Base-by-base conservation (phyloP, 2,113 vertebrate species). In the Ranitomeya imitator region DNA sequence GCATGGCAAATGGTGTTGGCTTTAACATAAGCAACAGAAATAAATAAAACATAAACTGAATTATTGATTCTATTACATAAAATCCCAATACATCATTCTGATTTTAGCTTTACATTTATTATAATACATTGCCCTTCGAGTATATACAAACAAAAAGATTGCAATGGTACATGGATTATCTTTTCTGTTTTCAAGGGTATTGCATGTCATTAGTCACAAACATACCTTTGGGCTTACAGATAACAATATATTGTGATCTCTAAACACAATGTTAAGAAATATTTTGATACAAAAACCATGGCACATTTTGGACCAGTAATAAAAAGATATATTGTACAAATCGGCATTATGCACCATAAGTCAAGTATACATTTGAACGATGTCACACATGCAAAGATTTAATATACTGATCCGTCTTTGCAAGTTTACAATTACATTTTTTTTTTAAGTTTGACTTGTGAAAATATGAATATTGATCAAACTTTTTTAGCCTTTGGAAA, bases 51-150 rank as follows among this genome's bases (percentile, higher is more conserved):
- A 45, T 45, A 45, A 45, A 4, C 2, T 45, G 37, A 45, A 45
- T 45, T 45, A 45, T 45, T 45, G 5, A 9, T 83, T 21, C 1
- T 51, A 65, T 65, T 10, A 83, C 54, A 86, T 79, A 23, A 67
- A 55, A 79, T 87, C 14, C 61, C 9, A 69, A 8, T 59, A 21
- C 23, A 85, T 67, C 7, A 45, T 45, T 83, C n/a, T 5, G 54
- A 63, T 87, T 88, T 88, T 63, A 63, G 45, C n/a, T 88, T 83
- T 88, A 88, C 87, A 88, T 88, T 83, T 61, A 88, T 83, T 88
- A 88, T 37, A 83, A 77, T 87, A 87, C 65, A 81, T 59, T 26
- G 23, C 52, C 76, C 23, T 83, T 67, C 5, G n/a, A 16, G 45
- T 76, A 88, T 83, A 61, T 88, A 88, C 87, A 88, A 21, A 57